phyloP scores from a whole-genome alignment of 1,140 invertebrate genomes.

The Pentalonia nigronervosa region DNA sequence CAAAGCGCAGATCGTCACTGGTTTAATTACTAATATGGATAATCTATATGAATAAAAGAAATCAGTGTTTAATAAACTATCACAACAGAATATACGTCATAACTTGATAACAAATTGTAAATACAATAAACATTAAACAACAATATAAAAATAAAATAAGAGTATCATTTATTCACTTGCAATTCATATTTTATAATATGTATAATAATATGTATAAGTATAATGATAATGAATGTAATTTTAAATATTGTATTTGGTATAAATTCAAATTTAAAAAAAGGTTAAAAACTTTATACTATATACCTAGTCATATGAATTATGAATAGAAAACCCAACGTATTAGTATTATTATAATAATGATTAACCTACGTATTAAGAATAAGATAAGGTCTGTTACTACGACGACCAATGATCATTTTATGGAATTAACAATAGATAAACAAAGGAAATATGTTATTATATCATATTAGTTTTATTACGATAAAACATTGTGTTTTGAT shows the following conservation, averaged over 20 bases:
- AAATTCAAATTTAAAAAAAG: background rate
- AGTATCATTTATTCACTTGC: background rate
- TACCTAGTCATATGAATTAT: background rate
- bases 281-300: background rate
- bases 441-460: background rate
- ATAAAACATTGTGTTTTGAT: conserved; percentile 2
- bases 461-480: background rate
- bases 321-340: background rate
- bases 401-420: background rate
- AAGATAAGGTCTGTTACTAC: background rate
- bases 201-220: background rate
- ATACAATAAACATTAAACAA: background rate
- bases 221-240: background rate
- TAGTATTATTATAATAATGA: background rate
- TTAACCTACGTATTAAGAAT: background rate
- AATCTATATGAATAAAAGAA: background rate
- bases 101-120: conserved; percentile 35
- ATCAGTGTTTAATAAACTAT: conserved; percentile 13
- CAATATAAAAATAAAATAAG: background rate
- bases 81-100: conserved; percentile 47
- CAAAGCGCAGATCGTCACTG: conserved; percentile 40
- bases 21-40: conserved; percentile 15
- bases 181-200: background rate
- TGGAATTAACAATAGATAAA: conserved; percentile 12
- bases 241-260: background rate